phyloP scores from a whole-genome alignment of 2,797 vertebrate species.

The Oreonectes daqikongensis region DNA sequence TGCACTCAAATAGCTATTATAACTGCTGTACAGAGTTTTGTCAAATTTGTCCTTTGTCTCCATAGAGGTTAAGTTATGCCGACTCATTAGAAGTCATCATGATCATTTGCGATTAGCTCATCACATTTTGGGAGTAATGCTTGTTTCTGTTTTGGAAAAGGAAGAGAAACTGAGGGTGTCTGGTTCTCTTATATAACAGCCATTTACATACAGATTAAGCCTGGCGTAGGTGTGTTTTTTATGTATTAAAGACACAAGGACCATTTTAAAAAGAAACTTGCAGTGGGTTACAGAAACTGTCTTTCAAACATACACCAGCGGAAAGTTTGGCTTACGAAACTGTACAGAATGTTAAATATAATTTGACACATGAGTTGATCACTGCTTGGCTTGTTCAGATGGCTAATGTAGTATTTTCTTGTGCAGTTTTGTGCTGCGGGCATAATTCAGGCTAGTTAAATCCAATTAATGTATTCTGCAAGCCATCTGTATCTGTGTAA shows the following conservation, averaged over 20 bases:
- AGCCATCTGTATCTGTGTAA: constrained; percentile 22
- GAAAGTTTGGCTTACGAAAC: constrained; percentile 12
- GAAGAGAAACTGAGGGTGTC: background rate
- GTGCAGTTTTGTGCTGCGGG: constrained; percentile 12
- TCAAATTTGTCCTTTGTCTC: background rate
- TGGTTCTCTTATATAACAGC: constrained; percentile 19
- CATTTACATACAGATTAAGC: constrained; percentile 19
- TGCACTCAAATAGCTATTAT: background rate
- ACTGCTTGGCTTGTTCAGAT: constrained; percentile 34
- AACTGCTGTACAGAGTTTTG: background rate
- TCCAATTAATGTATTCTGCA: constrained; percentile 25
- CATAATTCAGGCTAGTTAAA: constrained; percentile 20
- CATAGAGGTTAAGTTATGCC: background rate
- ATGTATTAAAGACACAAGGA: constrained; percentile 6
- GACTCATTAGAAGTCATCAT: constrained; percentile 16
- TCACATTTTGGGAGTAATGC: constrained; percentile 5
- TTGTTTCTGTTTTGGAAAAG: constrained; percentile 15
- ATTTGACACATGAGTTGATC: constrained; percentile 37
- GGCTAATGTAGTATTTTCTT: constrained; percentile 41
- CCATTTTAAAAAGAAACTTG: constrained; percentile 11
- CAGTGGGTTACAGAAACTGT: constrained; percentile 7
- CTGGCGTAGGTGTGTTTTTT: constrained; percentile 26
- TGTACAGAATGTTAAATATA: constrained; percentile 12
- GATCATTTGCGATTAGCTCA: constrained; percentile 23
- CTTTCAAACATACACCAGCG: background rate